Evolutionary conservation across 2,797 vertebrate genomes (phyloP).

Genomic region (Amblyopsis hoosieri): DNA sequence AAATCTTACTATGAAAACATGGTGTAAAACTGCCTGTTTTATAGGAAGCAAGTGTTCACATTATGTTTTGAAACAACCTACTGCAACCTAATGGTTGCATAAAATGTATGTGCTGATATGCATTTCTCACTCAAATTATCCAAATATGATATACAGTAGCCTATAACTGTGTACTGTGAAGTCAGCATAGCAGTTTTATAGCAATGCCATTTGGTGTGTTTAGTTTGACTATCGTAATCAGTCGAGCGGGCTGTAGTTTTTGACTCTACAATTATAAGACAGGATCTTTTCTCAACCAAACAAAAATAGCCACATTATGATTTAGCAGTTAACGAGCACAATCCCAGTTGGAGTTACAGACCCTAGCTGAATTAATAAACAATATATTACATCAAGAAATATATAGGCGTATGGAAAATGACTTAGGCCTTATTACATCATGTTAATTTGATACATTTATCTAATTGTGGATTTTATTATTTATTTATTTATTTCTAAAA

Average conservation of each 20-base stretch:
- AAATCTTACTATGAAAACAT: slow-evolving; percentile 71
- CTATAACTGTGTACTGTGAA: slow-evolving; percentile 52
- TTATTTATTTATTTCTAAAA: too few relatives aligned
- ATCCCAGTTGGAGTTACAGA: too few relatives aligned
- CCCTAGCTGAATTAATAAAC: too few relatives aligned
- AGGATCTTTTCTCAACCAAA: not conserved
- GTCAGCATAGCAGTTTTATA: slow-evolving; percentile 27
- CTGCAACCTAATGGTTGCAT: slow-evolving; percentile 6
- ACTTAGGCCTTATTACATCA: too few relatives aligned
- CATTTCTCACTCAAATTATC: slow-evolving; percentile 31
- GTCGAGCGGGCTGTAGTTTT: too few relatives aligned
- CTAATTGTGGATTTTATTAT: too few relatives aligned
- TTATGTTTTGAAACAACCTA: slow-evolving; percentile 46
- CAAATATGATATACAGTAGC: slow-evolving; percentile 16
- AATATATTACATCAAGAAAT: too few relatives aligned
- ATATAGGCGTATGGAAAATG: too few relatives aligned
- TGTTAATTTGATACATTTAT: too few relatives aligned
- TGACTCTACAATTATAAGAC: not conserved
- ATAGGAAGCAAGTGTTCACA: slow-evolving; percentile 60
- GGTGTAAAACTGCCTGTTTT: slow-evolving; percentile 66
- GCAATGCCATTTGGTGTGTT: slow-evolving; percentile 5
- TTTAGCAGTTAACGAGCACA: too few relatives aligned
- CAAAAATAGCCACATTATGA: too few relatives aligned
- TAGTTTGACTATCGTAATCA: too few relatives aligned
- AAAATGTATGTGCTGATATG: slow-evolving; percentile 47